Base-by-base conservation (phyloP, 2,113 vertebrate species). In the Orcinus orca region DNA sequence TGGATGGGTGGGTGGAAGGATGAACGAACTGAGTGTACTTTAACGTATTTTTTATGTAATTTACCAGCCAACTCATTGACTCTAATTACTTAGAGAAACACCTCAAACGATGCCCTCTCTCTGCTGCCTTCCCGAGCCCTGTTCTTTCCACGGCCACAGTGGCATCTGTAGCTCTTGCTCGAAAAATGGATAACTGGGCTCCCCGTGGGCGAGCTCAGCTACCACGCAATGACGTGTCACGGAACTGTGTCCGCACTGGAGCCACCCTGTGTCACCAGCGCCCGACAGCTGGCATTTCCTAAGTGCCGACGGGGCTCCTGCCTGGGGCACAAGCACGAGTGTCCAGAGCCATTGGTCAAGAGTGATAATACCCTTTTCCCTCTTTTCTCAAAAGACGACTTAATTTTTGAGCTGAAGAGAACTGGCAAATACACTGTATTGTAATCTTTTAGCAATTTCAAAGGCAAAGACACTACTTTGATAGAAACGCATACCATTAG, bases 401-500 rank as follows among this genome's bases (percentile, higher is more conserved):
- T 93, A 31, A 14, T 70, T 67, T 96, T 13, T 47, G 76, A 90
- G 31, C 38, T 91, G 38, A 36, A 81, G 88, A 85, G 33, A 95
- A 55, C n/a, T 88, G 33, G 23, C 6, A 89, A 41, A 84, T 67
- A 84, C 4, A 31, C 31, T 21, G 23, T 41, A 15, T 25, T 36
- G 8, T 81, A 65, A 94, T 71, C 63, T 79, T 95, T 93, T 2
- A 88, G 36, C 82, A 67, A 73, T 47, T 85, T 90, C 76, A 95
- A 81, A 95, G 82, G 23, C 65, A 65, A 77, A 68, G 20, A 67
- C 55, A 82, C 6, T 55, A 44, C 2, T 62, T 55, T 73, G 70
- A 41, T 50, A 25, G 84, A 95, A 91, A 63, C 23, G 81, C 14
- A 31, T 21, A 21, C 55, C 41, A 79, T 62, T 79, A 41, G 33